phyloP scores from a whole-genome alignment of 2,113 vertebrate species.

The Myrmecobius fasciatus region DNA sequence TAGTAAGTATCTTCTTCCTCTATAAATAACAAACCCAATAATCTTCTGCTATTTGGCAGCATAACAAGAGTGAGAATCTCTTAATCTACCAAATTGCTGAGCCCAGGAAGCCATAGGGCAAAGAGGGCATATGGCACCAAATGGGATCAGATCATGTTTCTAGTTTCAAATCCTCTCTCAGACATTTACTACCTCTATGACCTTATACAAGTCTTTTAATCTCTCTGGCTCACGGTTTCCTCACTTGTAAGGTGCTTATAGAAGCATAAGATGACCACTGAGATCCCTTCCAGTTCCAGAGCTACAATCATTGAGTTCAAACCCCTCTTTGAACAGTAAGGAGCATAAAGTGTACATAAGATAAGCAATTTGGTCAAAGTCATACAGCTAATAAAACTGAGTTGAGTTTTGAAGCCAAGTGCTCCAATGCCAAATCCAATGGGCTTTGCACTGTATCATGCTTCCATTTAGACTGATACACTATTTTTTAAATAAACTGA shows the following conservation, averaged over 20 bases:
- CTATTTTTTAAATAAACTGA: constrained; percentile 27
- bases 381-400: neutral
- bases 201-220: neutral
- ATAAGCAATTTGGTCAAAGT: constrained; percentile 10
- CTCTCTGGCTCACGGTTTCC: neutral
- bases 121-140: neutral
- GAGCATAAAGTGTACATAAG: constrained; percentile 8
- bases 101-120: neutral
- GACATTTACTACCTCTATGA: neutral
- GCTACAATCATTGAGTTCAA: neutral
- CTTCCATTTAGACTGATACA: neutral
- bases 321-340: neutral
- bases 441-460: neutral
- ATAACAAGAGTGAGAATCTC: neutral
- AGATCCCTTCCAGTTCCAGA: neutral
- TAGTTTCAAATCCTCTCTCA: neutral
- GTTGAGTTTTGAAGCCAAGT: neutral
- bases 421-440: too few relatives aligned
- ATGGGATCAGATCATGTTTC: neutral
- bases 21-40: neutral
- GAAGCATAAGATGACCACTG: neutral
- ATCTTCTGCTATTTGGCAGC: neutral
- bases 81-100: neutral
- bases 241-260: neutral
- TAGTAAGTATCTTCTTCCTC: neutral